A percentile compares a stretch with the other conserved stretches of the same genome.
phyloP scores from a whole-genome alignment of 2,113 vertebrate genomes.

The Nerophis lumbriciformis region DNA sequence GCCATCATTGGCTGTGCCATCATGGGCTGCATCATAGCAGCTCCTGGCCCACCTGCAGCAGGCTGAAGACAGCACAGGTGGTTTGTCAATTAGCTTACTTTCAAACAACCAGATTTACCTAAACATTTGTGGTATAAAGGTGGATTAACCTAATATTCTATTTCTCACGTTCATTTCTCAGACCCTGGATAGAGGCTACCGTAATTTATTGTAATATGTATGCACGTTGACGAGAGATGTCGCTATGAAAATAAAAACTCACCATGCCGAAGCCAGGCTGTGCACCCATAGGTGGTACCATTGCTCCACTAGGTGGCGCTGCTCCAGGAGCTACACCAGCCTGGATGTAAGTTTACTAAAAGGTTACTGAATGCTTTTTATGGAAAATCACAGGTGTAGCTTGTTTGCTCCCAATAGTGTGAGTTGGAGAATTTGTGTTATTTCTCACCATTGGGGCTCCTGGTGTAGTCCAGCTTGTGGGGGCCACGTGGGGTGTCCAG shows the following conservation, averaged over 20 bases:
- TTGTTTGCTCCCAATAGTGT: not conserved
- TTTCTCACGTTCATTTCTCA: not conserved
- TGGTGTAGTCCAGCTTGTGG: slow-evolving; percentile 84
- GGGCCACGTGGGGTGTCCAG: slow-evolving; percentile 93
- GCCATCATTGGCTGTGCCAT: slow-evolving; percentile 79
- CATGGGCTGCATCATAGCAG: slow-evolving; percentile 89
- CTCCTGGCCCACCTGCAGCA: slow-evolving; percentile 78
- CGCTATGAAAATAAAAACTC: slow-evolving; percentile 49
- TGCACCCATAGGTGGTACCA: slow-evolving; percentile 70
- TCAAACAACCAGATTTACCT: not conserved
- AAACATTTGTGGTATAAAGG: not conserved
- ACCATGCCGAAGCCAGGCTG: slow-evolving; percentile 91
- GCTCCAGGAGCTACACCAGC: slow-evolving; percentile 66
- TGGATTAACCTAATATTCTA: not conserved
- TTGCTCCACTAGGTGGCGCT: slow-evolving; percentile 68
- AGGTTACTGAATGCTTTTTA: not conserved
- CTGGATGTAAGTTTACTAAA: slow-evolving; percentile 28
- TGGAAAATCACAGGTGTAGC: not conserved
- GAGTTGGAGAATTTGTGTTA: too few species aligned
- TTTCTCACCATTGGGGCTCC: slow-evolving; percentile 79
- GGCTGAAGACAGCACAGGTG: slow-evolving; percentile 59
- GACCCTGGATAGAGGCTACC: not conserved
- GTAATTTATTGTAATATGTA: not conserved
- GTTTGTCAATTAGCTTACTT: not conserved
- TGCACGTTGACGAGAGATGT: not conserved